Evolutionary conservation across 2,888 invertebrate species (phyloP).

Genomic region (Oscheius sp.): DNA sequence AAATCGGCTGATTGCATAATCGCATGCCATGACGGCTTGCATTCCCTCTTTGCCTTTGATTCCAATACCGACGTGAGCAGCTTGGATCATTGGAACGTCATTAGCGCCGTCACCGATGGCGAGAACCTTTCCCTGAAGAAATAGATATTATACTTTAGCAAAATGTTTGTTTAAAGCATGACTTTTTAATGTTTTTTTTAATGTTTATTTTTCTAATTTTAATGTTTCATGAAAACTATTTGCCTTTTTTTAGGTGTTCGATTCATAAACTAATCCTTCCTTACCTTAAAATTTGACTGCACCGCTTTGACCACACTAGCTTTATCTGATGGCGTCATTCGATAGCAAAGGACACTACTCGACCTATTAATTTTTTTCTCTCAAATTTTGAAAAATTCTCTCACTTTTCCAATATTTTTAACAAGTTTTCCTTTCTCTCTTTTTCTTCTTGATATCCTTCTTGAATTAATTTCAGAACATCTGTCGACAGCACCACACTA

Average conservation of each 20-base stretch:
- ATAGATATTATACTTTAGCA: no score
- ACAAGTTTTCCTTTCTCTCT: conserved; percentile 5
- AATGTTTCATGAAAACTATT: background rate
- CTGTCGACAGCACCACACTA: conserved; percentile 7
- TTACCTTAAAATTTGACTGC: conserved; percentile 78
- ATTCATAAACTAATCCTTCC: background rate
- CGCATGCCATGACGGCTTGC: conserved; percentile 98
- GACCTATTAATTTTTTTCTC: conserved; percentile 4
- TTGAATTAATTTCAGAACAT: conserved; percentile 11
- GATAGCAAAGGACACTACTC: conserved; percentile 86
- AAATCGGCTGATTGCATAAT: conserved; percentile 87
- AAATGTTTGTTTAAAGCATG: no score
- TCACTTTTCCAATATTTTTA: conserved; percentile 10
- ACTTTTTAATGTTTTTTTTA: no score
- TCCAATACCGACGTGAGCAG: conserved; percentile 94
- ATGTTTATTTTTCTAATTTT: no score
- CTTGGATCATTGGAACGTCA: conserved; percentile 75
- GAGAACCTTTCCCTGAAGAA: conserved; percentile 81
- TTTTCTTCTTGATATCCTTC: no score
- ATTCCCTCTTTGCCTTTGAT: conserved; percentile 95
- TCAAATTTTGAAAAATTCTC: background rate
- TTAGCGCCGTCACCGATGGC: conserved; percentile 78
- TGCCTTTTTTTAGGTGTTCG: background rate
- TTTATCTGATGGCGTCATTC: conserved; percentile 88
- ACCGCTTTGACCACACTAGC: conserved; percentile 80